phyloP scores from a whole-genome alignment of 2,888 invertebrate species.

The Thymelicus acteon region DNA sequence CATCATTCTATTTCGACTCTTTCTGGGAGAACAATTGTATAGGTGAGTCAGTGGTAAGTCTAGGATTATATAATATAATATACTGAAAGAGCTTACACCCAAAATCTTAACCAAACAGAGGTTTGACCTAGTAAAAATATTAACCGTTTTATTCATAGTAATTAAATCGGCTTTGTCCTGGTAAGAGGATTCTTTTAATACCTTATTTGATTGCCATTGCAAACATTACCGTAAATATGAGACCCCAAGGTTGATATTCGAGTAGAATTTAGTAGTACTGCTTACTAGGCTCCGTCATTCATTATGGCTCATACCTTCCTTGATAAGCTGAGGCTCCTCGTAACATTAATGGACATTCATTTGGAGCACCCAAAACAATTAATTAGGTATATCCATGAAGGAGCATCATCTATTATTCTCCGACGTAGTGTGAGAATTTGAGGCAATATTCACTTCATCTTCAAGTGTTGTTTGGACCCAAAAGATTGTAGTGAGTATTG shows the following conservation, averaged over 20 bases:
- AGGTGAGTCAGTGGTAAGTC: too few relatives aligned
- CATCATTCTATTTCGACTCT: too few relatives aligned
- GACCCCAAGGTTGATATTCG: not conserved
- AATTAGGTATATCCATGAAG: not conserved
- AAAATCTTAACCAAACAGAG: too few relatives aligned
- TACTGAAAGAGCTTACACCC: too few relatives aligned
- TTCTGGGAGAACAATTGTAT: too few relatives aligned
- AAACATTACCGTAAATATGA: not conserved
- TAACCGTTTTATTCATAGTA: too few relatives aligned
- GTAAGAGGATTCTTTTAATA: not conserved
- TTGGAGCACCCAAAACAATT: not conserved
- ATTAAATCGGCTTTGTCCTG: not conserved
- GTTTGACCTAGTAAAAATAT: too few relatives aligned
- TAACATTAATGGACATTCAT: not conserved
- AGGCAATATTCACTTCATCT: too few relatives aligned
- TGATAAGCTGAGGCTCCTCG: not conserved
- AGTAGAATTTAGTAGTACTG: not conserved
- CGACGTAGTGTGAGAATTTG: too few relatives aligned
- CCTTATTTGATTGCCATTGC: not conserved
- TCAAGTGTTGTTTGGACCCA: too few relatives aligned
- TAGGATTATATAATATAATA: too few relatives aligned
- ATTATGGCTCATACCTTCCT: not conserved
- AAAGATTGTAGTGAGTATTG: too few relatives aligned
- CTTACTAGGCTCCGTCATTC: not conserved
- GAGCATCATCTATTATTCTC: not conserved